Base-by-base conservation (phyloP, 92 coral and sea anemone species). In the Porites lobata region DNA sequence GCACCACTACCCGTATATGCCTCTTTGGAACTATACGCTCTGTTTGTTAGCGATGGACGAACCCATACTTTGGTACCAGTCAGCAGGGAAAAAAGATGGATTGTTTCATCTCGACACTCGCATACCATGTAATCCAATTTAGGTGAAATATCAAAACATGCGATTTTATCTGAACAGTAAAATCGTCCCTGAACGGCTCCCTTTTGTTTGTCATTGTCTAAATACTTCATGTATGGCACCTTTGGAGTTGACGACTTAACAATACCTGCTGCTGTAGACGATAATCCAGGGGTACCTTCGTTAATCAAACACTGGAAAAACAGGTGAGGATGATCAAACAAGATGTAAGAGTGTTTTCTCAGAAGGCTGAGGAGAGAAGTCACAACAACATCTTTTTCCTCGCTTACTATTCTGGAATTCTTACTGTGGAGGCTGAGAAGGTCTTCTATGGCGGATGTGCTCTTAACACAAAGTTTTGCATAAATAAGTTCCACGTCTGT, bases 141-240 rank as follows among this genome's bases (percentile, higher is more conserved):
- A 69, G 85, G 68, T 53, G 85, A 81, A 17, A 81, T 32, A 69
- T 81, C 85, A 14, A 81, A 81, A 68, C 85, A 68, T 14, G 76
- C 76, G 14, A 81, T 62, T n/a, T 17, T 22, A 68, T 69, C 56
- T 15, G 85, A 81, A 81, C 85, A 67, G 32, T 81, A 81, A 11
- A 69, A 81, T 24, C 85, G 67, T 24, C 66, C 69, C 54, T 81
- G 65, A 26, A 6, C 54, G 0, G 54, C 56, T 9, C 1, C 17
- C 0, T 14, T 15, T 3, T 66, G 24, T 15, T 22, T 52, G 8
- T 57, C 19, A 1, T 54, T 81, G 43, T 69, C 32, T 15, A 24
- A 4, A 32, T 81, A 29, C 53, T 81, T 29, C 66, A 81, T 26
- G 85, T 29, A 69, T 9, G 85, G 54, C 5, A 81, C 6, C 0